Conservation (phyloP, 2,113 vertebrate genomes). For the Sceloporus tristichus region DNA sequence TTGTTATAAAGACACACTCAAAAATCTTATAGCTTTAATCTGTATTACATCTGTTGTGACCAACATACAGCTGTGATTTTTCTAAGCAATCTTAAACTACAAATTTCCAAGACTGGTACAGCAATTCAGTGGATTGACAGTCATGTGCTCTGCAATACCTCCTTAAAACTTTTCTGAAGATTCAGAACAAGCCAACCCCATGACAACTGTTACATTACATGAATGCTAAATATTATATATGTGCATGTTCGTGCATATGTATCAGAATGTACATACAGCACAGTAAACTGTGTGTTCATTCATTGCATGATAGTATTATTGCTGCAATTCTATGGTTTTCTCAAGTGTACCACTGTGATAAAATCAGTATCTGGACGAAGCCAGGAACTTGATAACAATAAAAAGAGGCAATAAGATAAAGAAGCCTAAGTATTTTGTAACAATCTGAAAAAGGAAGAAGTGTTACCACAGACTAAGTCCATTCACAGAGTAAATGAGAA, state of each 20-base stretch:
- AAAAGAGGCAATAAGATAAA: background rate
- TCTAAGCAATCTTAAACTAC: background rate
- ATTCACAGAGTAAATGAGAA: background rate
- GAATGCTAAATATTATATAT: background rate
- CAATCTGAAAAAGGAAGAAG: background rate
- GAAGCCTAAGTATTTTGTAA: background rate
- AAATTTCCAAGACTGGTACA: background rate
- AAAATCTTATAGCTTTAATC: background rate
- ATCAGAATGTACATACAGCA: background rate
- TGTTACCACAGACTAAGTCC: background rate
- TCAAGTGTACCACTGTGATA: background rate
- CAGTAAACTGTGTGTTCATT: background rate
- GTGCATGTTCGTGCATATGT: background rate
- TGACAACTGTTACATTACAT: background rate
- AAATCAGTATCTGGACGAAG: background rate
- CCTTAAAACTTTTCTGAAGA: background rate
- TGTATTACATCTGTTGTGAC: background rate
- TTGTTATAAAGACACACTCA: background rate
- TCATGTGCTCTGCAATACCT: background rate
- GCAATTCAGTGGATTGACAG: background rate
- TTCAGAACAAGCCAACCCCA: background rate
- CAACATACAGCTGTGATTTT: background rate
- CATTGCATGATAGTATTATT: background rate
- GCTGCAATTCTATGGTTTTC: background rate
- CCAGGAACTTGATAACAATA: background rate